Evolutionary conservation across 2,888 invertebrate genomes (phyloP).

Genomic region (Andrena flavipes): DNA sequence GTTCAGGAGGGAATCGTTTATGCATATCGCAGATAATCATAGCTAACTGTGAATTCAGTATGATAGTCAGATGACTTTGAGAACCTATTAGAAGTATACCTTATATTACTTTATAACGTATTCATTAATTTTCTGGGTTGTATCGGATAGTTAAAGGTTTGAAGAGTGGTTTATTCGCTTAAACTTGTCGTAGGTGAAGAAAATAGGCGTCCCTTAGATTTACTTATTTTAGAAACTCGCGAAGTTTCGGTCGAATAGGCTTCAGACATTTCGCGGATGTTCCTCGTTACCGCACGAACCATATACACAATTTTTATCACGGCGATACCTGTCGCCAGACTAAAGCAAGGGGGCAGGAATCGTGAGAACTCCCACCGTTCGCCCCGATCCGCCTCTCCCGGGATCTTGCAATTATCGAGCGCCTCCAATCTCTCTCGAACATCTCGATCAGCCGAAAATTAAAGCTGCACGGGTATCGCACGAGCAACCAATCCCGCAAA

Average conservation of each 20-base stretch:
- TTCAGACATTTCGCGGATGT: too few relatives aligned
- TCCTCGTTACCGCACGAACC: too few relatives aligned
- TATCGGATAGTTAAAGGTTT: not conserved
- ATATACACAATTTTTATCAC: not conserved
- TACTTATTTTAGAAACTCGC: not conserved
- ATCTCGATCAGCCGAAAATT: conserved; percentile 19
- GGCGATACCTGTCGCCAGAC: conserved; percentile 13
- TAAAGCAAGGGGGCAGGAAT: not conserved
- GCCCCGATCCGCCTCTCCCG: conserved; percentile 1
- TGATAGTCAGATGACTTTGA: too few relatives aligned
- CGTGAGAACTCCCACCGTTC: conserved; percentile 14
- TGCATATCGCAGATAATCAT: too few relatives aligned
- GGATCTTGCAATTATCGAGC: not conserved
- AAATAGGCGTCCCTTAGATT: too few relatives aligned
- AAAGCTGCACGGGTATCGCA: conserved; percentile 14
- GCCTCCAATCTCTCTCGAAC: not conserved
- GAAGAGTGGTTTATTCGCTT: not conserved
- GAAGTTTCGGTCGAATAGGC: not conserved
- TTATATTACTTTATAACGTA: too few relatives aligned
- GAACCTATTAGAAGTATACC: too few relatives aligned
- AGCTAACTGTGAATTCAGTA: too few relatives aligned
- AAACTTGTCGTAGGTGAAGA: not conserved
- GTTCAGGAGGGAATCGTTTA: not conserved
- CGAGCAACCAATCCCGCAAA: conserved; percentile 23
- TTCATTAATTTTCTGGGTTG: too few relatives aligned